Conservation (phyloP, 1,140 invertebrate genomes). For the Tachypleus tridentatus region DNA sequence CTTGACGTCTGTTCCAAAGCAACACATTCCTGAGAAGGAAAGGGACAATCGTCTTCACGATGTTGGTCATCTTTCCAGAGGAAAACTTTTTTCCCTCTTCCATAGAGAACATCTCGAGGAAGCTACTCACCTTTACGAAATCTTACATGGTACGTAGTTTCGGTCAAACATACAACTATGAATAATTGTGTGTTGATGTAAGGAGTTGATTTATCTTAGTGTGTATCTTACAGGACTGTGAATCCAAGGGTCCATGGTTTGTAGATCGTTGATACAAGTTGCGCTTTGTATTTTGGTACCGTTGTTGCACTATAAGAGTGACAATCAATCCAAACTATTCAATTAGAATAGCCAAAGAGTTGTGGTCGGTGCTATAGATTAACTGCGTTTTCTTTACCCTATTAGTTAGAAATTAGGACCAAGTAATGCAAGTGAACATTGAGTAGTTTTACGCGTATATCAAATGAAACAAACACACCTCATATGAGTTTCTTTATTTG, state of each 20-base stretch:
- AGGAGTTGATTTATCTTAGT: neutral
- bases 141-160: constrained; percentile 9
- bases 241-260: neutral
- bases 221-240: neutral
- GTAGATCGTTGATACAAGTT: no score
- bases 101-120: constrained; percentile 13
- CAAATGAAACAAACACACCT: no score
- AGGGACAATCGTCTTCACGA: constrained; percentile 10
- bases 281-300: no score
- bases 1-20: constrained; percentile 10
- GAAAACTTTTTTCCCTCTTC: constrained; percentile 15
- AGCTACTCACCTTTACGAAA: constrained; percentile 12
- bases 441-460: no score
- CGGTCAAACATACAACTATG: neutral
- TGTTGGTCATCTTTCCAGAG: constrained; percentile 13
- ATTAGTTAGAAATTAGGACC: no score
- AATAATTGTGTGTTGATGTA: neutral
- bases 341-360: no score
- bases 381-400: no score
- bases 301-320: no score
- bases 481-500: no score
- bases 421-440: no score
- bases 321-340: no score
- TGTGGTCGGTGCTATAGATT: no score
- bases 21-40: constrained; percentile 10